Base-by-base conservation (phyloP, 2,888 invertebrate genomes). In the Tenthredo notha region DNA sequence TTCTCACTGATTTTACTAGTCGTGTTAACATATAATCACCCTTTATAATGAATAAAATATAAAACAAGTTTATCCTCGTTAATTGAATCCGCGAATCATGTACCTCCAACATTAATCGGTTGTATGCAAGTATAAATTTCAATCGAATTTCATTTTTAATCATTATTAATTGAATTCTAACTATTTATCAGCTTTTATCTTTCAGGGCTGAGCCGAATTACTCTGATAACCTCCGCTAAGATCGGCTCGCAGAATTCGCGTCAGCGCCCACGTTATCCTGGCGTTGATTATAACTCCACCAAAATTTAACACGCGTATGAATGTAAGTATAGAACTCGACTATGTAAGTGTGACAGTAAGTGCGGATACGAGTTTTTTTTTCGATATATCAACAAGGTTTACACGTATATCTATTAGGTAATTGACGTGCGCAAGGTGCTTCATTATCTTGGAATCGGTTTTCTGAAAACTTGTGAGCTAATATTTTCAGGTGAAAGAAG, bases 141-240 rank as follows among this genome's bases (percentile, higher is more conserved):
- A 4, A 43, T 2, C 18, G 9, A 2, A 40, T 21, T n/a, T 74
- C 47, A 33, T 3, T 21, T 47, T 21, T 3, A 74, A 25, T 74
- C 21, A 15, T 4, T 40, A n/a, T 29, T 77, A 50, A 54, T 77
- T 77, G n/a, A 50, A 77, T 77, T 77, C n/a, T 18, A n/a, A 77
- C 33, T 33, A 77, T 54, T 77, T 77, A 77, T 54, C 77, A 77
- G 29, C 50, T 50, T 54, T 33, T 47, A 77, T 77, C 77, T 77
- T n/a, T 15, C 29, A 18, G 70, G 70, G 77, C 2, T 50, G 9
- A 54, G 6, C 33, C 77, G 33, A 50, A 77, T 18, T 12, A 50
- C 77, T 47, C 47, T 15, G 77, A 77, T 77, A 77, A 77, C 54
- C 77, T 77, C 54, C 47, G 54, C 54, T 18, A 54, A 77, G 40